Conservation (phyloP, 2,797 vertebrate species). For the Lemur catta region DNA sequence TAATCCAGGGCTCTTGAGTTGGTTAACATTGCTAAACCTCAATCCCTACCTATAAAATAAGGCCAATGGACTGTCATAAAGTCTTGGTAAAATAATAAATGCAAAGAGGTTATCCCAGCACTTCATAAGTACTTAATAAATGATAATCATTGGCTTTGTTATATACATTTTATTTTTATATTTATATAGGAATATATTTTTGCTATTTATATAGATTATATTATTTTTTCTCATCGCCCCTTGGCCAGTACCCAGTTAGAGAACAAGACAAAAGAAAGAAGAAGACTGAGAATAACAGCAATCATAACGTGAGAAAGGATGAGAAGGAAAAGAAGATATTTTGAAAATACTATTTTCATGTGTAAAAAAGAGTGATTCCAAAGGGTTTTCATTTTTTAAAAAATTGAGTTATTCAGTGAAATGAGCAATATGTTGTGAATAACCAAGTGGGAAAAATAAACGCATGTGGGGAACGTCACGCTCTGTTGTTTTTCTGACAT, state of each 20-base stretch:
- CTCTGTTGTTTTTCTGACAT: not conserved
- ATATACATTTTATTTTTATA: not conserved
- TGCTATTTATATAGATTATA: not conserved
- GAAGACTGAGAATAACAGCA: not conserved
- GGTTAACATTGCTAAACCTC: not conserved
- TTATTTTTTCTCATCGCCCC: not conserved
- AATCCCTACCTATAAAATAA: not conserved
- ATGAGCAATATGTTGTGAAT: not conserved
- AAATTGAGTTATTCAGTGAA: not conserved
- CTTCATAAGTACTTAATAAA: not conserved
- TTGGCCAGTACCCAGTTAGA: not conserved
- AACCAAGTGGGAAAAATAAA: not conserved
- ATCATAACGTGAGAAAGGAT: not conserved
- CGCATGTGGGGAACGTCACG: not conserved
- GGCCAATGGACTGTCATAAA: not conserved
- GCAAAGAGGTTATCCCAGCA: not conserved
- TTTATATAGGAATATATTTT: not conserved
- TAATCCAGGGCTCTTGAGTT: not conserved
- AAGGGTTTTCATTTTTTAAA: not conserved
- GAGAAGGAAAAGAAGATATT: not conserved
- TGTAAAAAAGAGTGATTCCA: not conserved
- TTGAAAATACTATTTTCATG: not conserved
- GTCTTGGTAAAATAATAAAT: not conserved
- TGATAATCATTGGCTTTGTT: not conserved
- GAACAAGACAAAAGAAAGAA: constrained; percentile 12